These are phyloP conservation scores for Rhinopomastus cyanomelas DNA, from an alignment of 2,113 vertebrate genomes.

Conservation along the genomic window DNA sequence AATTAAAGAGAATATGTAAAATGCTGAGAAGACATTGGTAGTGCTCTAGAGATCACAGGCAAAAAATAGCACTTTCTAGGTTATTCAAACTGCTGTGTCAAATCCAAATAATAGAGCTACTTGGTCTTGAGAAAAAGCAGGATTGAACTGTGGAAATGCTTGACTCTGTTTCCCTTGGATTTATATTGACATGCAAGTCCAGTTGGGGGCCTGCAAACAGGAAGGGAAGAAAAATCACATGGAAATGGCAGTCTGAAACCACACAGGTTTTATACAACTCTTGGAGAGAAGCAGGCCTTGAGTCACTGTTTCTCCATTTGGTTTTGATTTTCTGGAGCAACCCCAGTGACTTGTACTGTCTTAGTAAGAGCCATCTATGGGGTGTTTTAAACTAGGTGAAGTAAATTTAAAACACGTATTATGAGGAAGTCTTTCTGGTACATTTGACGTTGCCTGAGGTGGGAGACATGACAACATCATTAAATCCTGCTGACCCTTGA, in stretches of 20 bases:
- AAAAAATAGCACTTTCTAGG: background rate
- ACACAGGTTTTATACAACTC: background rate
- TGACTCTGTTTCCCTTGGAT: background rate
- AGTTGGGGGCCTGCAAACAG: background rate
- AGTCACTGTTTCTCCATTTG: background rate
- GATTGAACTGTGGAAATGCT: background rate
- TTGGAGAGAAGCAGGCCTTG: background rate
- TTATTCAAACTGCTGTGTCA: background rate
- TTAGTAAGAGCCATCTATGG: background rate
- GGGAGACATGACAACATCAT: background rate
- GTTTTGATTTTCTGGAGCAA: background rate
- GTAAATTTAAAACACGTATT: background rate
- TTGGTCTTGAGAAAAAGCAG: background rate
- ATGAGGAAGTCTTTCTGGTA: background rate
- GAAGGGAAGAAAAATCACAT: background rate
- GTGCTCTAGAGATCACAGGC: background rate
- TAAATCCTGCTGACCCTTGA: background rate
- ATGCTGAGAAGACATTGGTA: background rate
- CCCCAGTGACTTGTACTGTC: background rate
- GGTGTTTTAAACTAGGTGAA: background rate
- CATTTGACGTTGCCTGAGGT: conserved; percentile 1
- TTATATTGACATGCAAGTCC: background rate
- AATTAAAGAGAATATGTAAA: background rate
- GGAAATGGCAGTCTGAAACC: background rate
- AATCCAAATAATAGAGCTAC: background rate